phyloP scores from a whole-genome alignment of 2,797 vertebrate species.

The Pitangus sulphuratus region DNA sequence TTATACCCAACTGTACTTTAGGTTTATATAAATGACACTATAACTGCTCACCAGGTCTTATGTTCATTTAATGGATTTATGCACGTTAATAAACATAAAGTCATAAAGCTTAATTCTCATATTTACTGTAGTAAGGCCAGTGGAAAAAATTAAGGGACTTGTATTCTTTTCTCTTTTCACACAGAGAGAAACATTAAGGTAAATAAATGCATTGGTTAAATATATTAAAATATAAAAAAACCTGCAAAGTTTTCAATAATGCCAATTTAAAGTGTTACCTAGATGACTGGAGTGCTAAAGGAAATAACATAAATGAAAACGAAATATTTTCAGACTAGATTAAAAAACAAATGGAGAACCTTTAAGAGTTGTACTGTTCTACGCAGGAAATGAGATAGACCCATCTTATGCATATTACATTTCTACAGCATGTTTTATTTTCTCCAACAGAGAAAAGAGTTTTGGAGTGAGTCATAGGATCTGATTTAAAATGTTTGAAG shows the following conservation, averaged over 20 bases:
- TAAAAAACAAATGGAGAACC: not conserved
- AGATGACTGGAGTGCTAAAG: not conserved
- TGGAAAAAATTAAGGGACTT: not conserved
- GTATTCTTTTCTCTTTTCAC: not conserved
- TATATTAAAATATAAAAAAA: not conserved
- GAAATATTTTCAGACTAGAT: not conserved
- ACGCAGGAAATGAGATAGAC: not conserved
- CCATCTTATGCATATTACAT: rapidly evolving
- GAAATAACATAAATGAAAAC: not conserved
- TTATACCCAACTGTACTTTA: not conserved
- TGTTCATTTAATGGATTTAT: not conserved
- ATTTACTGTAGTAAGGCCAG: not conserved
- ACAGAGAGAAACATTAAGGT: not conserved
- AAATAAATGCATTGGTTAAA: not conserved
- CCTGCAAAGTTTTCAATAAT: not conserved
- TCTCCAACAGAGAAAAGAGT: not conserved
- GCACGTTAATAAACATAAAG: constrained; percentile 1
- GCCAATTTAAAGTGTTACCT: not conserved
- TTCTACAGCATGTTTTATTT: not conserved
- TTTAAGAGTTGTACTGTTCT: not conserved
- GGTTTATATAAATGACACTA: not conserved
- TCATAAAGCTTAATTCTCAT: not conserved
- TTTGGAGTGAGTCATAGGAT: not conserved
- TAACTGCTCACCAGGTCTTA: not conserved
- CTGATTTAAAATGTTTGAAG: not conserved